Evolutionary conservation across 37 sponge, comb jelly and placozoan species (phyloP), one percentile per base, ranked within the genome.

Genomic region (Geodia barretti): DNA sequence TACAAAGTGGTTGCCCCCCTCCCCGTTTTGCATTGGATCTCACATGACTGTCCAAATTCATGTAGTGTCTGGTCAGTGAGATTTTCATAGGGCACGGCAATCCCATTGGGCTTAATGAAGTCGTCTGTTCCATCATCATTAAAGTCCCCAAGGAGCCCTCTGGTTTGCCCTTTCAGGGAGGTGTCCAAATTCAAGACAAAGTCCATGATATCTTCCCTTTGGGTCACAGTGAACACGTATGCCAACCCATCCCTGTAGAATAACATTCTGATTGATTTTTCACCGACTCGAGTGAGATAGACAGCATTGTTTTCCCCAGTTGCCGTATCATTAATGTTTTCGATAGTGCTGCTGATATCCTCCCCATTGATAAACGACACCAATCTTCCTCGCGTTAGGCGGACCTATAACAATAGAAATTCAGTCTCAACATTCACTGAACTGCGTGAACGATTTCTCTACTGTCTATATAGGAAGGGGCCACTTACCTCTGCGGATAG

Each of bases 121-220:
- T 94, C 94, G 79, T 94, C 88, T 21, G 64, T 72, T 3, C 2
- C 47, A 62, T 87, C 62, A 26, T 78, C 91, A 75, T 94, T 87
- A 69, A 71, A 90, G 69, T 89, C 83, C 23, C 94, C 94, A 21
- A 94, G 39, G 21, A 94, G 68, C 19, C 94, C 94, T n/a, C 70
- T 43, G 24, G 88, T 87, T 29, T 40, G 42, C 8, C 77, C 77
- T 32, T 19, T 70, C 41, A 84, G 80, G 26, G 64, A 54, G 31
- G 58, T 33, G 28, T 88, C 89, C 17, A 86, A 60, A 59, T 58
- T 42, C 19, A 72, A 3, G 2, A 75, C 77, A 63, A 76, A 69
- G 40, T 62, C 60, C 29, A 86, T 64, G 0, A 76, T 29, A 4
- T 62, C 78, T 2, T 23, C 30, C 0, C 77, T 39, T 0, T 43